A percentile compares a stretch with the other conserved stretches of the same genome.
phyloP scores from a whole-genome alignment of 2,113 vertebrate genomes.

The Ptychochromis oligacanthus region DNA sequence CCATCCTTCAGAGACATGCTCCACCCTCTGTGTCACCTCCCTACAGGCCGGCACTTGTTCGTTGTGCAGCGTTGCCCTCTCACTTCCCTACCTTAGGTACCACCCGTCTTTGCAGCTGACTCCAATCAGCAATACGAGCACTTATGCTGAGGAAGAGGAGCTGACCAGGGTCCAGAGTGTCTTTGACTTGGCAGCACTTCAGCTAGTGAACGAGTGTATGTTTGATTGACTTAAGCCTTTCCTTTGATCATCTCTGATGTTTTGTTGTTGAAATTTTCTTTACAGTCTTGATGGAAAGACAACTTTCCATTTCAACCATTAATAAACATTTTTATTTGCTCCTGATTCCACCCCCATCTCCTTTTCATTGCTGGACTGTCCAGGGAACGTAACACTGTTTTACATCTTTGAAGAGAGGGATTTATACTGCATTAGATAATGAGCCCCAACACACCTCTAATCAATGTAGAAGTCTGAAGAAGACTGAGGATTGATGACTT shows the following conservation, averaged over 20 bases:
- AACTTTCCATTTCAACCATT: no score
- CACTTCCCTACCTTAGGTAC: no score
- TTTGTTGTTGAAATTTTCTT: not conserved
- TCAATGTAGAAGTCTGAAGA: accelerated
- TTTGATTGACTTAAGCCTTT: not conserved
- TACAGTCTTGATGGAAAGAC: no score
- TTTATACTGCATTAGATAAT: not conserved
- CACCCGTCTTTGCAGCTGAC: no score
- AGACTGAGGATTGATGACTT: not conserved
- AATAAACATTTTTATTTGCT: no score
- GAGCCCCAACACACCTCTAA: not conserved
- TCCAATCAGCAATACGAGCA: no score
- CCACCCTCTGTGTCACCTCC: not conserved
- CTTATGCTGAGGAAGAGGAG: no score
- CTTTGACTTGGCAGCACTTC: not conserved
- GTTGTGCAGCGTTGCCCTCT: not conserved
- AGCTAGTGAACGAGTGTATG: not conserved
- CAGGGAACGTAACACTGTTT: no score
- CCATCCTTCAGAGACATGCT: not conserved
- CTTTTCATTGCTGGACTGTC: no score
- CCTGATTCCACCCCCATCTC: no score
- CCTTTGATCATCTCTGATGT: not conserved
- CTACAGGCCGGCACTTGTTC: not conserved
- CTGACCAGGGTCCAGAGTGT: accelerated
- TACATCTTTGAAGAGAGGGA: not conserved